phyloP scores from a whole-genome alignment of 2,888 invertebrate species.

The Heteromurus nitidus region DNA sequence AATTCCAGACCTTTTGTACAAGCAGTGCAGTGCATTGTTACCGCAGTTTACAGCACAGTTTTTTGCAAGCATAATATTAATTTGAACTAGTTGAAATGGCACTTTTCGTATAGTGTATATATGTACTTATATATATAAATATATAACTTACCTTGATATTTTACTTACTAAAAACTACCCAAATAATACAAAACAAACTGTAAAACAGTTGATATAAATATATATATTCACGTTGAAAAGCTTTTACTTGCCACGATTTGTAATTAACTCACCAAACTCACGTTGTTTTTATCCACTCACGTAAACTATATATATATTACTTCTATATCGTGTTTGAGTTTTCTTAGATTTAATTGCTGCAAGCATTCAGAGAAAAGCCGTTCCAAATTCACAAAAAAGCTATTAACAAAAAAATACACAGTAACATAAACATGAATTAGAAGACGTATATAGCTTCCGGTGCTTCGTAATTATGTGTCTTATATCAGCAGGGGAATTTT shows the following conservation, averaged over 20 bases:
- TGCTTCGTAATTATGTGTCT: too few relatives aligned
- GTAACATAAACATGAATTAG: too few relatives aligned
- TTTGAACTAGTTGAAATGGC: constrained; percentile 42
- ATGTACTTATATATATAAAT: not conserved
- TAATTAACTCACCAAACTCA: not conserved
- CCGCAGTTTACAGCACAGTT: constrained; percentile 17
- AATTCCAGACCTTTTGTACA: too few relatives aligned
- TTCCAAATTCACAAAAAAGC: too few relatives aligned
- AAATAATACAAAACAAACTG: not conserved
- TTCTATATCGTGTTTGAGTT: too few relatives aligned
- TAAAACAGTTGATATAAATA: not conserved
- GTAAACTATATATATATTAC: too few relatives aligned
- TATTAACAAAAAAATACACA: too few relatives aligned
- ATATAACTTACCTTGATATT: not conserved
- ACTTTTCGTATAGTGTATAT: constrained; percentile 11
- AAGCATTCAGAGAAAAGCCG: too few relatives aligned
- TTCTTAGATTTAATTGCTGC: not conserved
- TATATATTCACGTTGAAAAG: not conserved
- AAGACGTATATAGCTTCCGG: too few relatives aligned
- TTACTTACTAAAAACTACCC: not conserved
- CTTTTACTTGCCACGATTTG: not conserved
- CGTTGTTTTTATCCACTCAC: not conserved
- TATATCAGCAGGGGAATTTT: too few relatives aligned
- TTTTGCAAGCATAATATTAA: constrained; percentile 2
- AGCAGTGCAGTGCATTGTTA: constrained; percentile 37